Conservation (phyloP, 2,888 invertebrate genomes). For the Aradus depressus region DNA sequence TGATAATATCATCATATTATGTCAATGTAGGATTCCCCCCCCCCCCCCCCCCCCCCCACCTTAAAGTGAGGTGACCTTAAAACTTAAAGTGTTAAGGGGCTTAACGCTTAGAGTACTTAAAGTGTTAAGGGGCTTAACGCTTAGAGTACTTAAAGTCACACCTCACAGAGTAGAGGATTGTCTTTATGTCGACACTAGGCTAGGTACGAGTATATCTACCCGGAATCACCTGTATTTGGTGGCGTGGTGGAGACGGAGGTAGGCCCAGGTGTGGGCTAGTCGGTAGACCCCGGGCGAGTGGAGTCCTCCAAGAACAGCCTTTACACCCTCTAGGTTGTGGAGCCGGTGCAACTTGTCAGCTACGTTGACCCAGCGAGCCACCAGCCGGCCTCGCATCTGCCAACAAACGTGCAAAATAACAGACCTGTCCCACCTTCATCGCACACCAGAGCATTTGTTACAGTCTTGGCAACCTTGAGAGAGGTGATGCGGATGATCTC, state of each 20-base stretch:
- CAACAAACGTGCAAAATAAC: constrained; percentile 23
- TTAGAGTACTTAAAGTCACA: too few species aligned
- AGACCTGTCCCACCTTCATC: too few species aligned
- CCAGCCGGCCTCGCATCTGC: constrained; percentile 41
- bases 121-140: too few species aligned
- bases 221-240: constrained; percentile 41
- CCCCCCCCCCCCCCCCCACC: too few species aligned
- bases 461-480: constrained; percentile 34
- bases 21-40: too few species aligned
- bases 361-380: constrained; percentile 44
- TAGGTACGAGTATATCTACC: background rate
- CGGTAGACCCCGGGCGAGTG: constrained; percentile 44
- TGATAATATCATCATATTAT: too few species aligned
- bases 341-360: constrained; percentile 43
- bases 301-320: constrained; percentile 42
- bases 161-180: too few species aligned
- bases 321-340: constrained; percentile 44
- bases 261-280: constrained; percentile 42
- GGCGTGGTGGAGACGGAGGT: constrained; percentile 41
- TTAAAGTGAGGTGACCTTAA: too few species aligned
- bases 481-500: constrained; percentile 40
- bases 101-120: too few species aligned
- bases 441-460: too few species aligned
- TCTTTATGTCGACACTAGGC: background rate
- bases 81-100: too few species aligned